phyloP scores from a whole-genome alignment of 2,888 invertebrate genomes.

The Abrostola triplasia region DNA sequence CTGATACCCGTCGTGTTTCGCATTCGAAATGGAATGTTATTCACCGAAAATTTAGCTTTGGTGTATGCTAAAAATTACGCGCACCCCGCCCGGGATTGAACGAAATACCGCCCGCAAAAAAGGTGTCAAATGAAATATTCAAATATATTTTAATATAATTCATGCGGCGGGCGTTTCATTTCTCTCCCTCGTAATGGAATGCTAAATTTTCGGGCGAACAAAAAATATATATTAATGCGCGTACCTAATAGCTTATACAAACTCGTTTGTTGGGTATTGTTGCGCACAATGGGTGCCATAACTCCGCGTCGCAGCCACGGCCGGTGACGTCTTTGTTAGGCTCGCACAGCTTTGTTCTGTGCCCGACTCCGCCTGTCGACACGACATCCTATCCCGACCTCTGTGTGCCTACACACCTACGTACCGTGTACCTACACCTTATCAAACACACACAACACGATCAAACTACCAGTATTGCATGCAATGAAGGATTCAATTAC shows the following conservation, averaged over 20 bases:
- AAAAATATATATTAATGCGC: slow-evolving; percentile 89
- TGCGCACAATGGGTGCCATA: slow-evolving; percentile 88
- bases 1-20: slow-evolving; percentile 85
- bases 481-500: slow-evolving; percentile 20
- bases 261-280: slow-evolving; percentile 89
- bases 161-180: slow-evolving; percentile 89
- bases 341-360: slow-evolving; percentile 81
- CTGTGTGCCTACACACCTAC: slow-evolving; percentile 66
- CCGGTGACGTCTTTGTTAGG: slow-evolving; percentile 89
- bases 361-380: slow-evolving; percentile 82
- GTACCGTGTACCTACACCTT: slow-evolving; percentile 53
- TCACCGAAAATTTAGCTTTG: slow-evolving; percentile 84
- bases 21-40: slow-evolving; percentile 87
- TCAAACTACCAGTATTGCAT: slow-evolving; percentile 27
- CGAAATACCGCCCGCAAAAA: slow-evolving; percentile 87
- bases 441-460: slow-evolving; percentile 47
- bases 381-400: slow-evolving; percentile 74
- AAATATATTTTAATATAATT: slow-evolving; percentile 89
- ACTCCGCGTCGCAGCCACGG: slow-evolving; percentile 88
- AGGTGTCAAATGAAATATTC: slow-evolving; percentile 89
- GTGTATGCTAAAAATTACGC: slow-evolving; percentile 87
- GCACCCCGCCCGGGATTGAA: slow-evolving; percentile 83
- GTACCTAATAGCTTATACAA: slow-evolving; percentile 89
- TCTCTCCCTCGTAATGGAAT: slow-evolving; percentile 89
- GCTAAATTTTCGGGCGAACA: slow-evolving; percentile 88